Percentiles rank a stretch among this genome's conserved stretches.
These are phyloP conservation scores for Malaclemys terrapin DNA, from an alignment of 2,113 vertebrate genomes.

Conservation along the genomic window DNA sequence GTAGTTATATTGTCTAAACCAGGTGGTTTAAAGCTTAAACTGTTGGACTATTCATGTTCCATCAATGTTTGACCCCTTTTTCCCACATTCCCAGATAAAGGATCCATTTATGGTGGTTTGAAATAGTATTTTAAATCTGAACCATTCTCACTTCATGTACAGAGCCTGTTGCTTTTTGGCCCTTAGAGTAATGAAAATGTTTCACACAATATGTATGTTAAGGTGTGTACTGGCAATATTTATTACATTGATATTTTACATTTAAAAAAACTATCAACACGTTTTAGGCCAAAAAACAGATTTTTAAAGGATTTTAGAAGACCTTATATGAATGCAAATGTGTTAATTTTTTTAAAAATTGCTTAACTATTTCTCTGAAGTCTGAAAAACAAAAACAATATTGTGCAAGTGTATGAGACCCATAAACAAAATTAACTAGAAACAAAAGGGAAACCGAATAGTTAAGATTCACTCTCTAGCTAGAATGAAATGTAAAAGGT, in stretches of 20 bases:
- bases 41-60: background rate
- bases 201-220: background rate
- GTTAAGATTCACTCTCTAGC: fast-evolving
- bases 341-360: background rate
- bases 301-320: background rate
- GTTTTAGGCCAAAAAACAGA: background rate
- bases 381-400: background rate
- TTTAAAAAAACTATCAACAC: background rate
- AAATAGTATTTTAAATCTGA: background rate
- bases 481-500: background rate
- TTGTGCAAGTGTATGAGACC: background rate
- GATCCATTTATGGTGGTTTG: background rate
- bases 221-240: background rate
- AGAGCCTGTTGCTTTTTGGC: background rate
- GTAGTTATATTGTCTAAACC: background rate
- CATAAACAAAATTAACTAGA: background rate
- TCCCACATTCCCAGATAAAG: background rate
- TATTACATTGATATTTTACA: background rate
- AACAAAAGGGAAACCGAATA: background rate
- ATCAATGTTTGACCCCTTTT: background rate
- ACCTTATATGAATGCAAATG: background rate
- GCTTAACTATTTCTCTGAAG: background rate
- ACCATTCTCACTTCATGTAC: background rate
- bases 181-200: background rate
- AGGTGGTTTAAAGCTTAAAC: background rate